Percentiles rank a stretch among this genome's conserved stretches.
phyloP scores from a whole-genome alignment of 2,113 vertebrate genomes.

The Sylvicapra grimmia region DNA sequence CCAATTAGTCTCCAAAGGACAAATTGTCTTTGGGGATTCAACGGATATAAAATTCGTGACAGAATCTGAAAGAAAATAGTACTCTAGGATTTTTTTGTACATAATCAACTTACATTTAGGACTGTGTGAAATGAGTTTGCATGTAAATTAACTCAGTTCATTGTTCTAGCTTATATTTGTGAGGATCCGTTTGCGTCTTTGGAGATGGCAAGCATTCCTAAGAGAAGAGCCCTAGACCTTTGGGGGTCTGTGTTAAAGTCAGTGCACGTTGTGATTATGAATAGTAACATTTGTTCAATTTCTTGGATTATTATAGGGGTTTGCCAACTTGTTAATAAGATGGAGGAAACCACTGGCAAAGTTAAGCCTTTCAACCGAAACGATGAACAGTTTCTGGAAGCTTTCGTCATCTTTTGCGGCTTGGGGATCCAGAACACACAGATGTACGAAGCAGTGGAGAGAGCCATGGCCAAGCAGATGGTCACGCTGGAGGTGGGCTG shows the following conservation, averaged over 20 bases:
- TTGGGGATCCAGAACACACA: constrained; percentile 98
- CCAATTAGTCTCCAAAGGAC: constrained; percentile 79
- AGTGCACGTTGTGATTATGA: background rate
- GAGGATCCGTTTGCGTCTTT: background rate
- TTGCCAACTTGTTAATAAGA: constrained; percentile 97
- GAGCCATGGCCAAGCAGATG: constrained; percentile 98
- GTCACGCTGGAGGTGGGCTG: constrained; percentile 95
- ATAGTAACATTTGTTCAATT: background rate
- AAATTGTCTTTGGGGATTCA: constrained; percentile 76
- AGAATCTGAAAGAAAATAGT: constrained; percentile 55
- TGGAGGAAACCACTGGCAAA: constrained; percentile 88
- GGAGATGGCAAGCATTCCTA: background rate
- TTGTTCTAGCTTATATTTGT: background rate
- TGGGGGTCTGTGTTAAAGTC: background rate
- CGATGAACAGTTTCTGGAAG: constrained; percentile 97
- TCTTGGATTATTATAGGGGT: constrained; percentile 82
- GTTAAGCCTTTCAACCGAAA: constrained; percentile 95
- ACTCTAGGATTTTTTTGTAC: constrained; percentile 52
- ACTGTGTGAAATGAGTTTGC: background rate
- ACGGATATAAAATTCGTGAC: constrained; percentile 67
- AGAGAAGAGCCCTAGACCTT: background rate
- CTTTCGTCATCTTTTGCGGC: constrained; percentile 97
- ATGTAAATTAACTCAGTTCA: background rate
- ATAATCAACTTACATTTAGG: background rate
- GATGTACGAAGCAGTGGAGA: constrained; percentile 97